These are phyloP conservation scores for Colostygia pectinataria DNA, from an alignment of 2,888 invertebrate genomes.

Conservation along the genomic window DNA sequence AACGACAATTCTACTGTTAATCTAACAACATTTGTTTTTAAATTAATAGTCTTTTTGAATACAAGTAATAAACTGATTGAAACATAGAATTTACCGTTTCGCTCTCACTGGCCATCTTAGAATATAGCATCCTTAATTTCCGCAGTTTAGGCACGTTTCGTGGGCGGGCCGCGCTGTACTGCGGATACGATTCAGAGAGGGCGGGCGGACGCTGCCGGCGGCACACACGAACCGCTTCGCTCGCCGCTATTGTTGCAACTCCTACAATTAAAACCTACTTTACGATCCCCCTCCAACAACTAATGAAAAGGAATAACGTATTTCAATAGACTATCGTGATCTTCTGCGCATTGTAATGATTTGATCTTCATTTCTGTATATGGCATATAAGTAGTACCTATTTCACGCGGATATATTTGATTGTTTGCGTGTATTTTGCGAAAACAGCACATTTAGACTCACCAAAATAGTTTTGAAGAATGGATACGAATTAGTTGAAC, in stretches of 20 bases:
- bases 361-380: constrained; percentile 9
- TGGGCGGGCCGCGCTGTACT: constrained; percentile 52
- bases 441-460: no score
- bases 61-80: no score
- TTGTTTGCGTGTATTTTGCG: background rate
- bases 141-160: constrained; percentile 41
- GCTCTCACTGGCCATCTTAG: constrained; percentile 4
- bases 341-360: constrained; percentile 24
- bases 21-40: no score
- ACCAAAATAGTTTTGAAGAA: no score
- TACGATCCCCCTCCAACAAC: constrained; percentile 57
- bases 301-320: constrained; percentile 51
- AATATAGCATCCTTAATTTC: constrained; percentile 21
- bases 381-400: background rate
- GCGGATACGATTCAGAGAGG: constrained; percentile 57
- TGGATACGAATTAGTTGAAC: no score
- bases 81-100: background rate
- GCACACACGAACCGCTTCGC: constrained; percentile 67
- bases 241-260: constrained; percentile 68
- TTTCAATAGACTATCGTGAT: constrained; percentile 49
- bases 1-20: no score
- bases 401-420: background rate
- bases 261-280: constrained; percentile 70
- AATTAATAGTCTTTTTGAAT: no score
- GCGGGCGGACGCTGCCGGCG: constrained; percentile 64